Conservation (phyloP, 2,797 vertebrate genomes). For the Decapterus maruadsi region DNA sequence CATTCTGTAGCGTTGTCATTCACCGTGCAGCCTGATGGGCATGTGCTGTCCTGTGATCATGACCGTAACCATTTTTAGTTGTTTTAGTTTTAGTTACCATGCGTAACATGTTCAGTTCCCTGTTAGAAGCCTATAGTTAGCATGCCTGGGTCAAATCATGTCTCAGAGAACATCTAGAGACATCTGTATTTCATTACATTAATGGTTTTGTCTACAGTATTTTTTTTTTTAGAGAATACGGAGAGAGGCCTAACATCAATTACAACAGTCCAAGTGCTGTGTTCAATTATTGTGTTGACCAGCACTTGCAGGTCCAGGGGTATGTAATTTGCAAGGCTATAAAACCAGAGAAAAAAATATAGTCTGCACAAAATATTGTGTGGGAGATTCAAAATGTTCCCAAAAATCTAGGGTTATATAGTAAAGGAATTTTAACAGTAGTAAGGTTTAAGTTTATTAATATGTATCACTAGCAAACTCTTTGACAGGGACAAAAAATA, state of each 20-base stretch:
- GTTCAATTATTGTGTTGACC: too few species aligned
- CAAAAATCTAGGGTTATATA: too few species aligned
- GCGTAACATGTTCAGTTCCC: not conserved
- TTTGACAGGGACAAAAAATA: too few species aligned
- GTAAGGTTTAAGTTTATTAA: too few species aligned
- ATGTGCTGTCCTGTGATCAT: not conserved
- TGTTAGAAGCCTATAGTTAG: not conserved
- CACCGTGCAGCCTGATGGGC: not conserved
- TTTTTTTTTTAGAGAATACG: too few species aligned
- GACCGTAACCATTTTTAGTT: not conserved
- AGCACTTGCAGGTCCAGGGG: too few species aligned
- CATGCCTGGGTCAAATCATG: not conserved
- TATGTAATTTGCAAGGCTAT: too few species aligned
- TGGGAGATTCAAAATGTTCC: not conserved
- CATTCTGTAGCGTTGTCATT: constrained; percentile 15
- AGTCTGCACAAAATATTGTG: not conserved
- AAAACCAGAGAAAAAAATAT: too few species aligned
- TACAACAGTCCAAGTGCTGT: not conserved
- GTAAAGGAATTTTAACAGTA: too few species aligned
- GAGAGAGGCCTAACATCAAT: too few species aligned
- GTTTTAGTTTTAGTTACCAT: too few species aligned
- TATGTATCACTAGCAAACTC: too few species aligned
- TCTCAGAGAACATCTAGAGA: not conserved
- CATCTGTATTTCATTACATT: not conserved
- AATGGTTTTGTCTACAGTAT: not conserved